Evolutionary conservation across 2,113 vertebrate species (phyloP).

Genomic region (Sylvicapra grimmia): DNA sequence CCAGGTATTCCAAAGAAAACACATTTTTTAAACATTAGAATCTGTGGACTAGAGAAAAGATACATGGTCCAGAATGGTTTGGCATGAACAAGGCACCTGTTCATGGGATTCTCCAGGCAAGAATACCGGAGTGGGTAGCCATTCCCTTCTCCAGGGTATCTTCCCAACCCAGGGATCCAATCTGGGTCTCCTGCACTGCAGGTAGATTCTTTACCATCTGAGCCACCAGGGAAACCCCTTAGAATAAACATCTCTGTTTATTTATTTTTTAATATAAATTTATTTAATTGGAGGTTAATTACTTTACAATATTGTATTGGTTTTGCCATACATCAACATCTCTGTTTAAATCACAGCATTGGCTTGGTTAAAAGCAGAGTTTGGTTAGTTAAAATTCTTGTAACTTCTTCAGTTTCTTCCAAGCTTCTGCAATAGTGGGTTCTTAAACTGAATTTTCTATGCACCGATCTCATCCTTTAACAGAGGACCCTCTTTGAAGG

Average conservation of each 20-base stretch:
- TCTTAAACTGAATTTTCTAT: background rate
- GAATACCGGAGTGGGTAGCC: background rate
- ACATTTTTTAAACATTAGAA: background rate
- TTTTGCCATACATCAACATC: background rate
- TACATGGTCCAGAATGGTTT: background rate
- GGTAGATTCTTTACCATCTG: background rate
- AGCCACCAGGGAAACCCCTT: background rate
- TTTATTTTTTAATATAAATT: too few relatives aligned
- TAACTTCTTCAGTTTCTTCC: background rate
- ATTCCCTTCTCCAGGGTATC: background rate
- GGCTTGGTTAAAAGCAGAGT: background rate
- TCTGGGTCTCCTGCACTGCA: background rate
- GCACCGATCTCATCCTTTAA: background rate
- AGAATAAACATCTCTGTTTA: background rate
- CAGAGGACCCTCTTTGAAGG: background rate
- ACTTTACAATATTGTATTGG: too few relatives aligned
- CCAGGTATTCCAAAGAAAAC: background rate
- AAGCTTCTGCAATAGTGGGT: background rate
- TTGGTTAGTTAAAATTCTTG: constrained; percentile 4
- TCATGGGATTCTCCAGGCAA: background rate
- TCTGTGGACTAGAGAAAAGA: background rate
- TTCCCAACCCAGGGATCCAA: background rate
- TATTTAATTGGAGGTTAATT: too few relatives aligned
- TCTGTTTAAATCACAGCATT: background rate
- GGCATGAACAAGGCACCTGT: background rate